phyloP scores from a whole-genome alignment of 2,113 vertebrate species.

The Leucopternis melanops region DNA sequence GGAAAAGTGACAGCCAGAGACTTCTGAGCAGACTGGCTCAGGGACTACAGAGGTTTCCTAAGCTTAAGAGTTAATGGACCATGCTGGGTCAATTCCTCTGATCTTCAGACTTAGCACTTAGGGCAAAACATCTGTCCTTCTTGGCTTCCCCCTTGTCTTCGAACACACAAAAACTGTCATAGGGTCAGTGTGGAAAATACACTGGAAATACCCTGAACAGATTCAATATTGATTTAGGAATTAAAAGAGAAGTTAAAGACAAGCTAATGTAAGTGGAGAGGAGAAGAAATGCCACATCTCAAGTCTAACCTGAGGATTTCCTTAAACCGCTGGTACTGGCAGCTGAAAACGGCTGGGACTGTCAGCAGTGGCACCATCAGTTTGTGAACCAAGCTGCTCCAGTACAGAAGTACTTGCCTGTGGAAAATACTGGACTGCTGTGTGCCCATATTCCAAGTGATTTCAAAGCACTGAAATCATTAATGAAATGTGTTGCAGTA shows the following conservation, averaged over 20 bases:
- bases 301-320: background rate
- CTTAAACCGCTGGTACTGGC: background rate
- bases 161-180: too few species aligned
- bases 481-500: background rate
- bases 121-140: background rate
- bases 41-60: background rate
- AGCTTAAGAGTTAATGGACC: background rate
- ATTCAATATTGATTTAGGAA: background rate
- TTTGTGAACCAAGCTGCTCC: too few species aligned
- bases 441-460: background rate
- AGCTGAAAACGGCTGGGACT: background rate
- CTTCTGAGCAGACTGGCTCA: background rate
- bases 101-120: rapidly evolving
- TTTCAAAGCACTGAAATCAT: background rate
- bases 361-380: background rate
- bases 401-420: background rate
- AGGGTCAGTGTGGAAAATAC: background rate
- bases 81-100: background rate
- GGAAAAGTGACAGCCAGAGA: background rate
- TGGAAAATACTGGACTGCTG: background rate
- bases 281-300: background rate
- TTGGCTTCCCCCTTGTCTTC: background rate
- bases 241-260: background rate
- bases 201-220: background rate
- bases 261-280: background rate